These are phyloP conservation scores for Anser cygnoides DNA, from an alignment of 2,113 vertebrate genomes.

Conservation along the genomic window DNA sequence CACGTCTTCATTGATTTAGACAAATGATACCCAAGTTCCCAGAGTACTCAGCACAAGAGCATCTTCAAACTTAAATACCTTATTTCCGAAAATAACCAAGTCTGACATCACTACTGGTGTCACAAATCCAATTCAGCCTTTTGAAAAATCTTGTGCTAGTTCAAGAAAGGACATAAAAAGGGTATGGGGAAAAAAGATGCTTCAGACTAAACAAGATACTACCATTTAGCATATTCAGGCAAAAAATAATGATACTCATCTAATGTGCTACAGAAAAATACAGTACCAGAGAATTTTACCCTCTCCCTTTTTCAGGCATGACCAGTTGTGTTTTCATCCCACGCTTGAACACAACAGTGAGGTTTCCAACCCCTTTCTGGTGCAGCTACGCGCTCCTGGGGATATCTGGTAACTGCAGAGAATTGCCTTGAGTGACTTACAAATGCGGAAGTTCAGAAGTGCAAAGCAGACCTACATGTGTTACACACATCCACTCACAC, in stretches of 20 bases:
- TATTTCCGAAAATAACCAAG: neutral
- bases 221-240: neutral
- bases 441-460: neutral
- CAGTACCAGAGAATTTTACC: neutral
- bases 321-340: neutral
- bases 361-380: neutral
- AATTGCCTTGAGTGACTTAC: neutral
- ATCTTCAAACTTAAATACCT: neutral
- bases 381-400: neutral
- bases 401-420: neutral
- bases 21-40: neutral
- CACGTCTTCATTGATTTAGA: neutral
- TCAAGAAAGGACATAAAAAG: neutral
- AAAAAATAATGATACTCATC: neutral
- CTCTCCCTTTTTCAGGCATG: neutral
- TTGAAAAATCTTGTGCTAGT: neutral
- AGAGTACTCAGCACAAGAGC: neutral
- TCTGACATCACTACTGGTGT: neutral
- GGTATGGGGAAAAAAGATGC: neutral
- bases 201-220: neutral
- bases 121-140: neutral
- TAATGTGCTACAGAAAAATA: neutral
- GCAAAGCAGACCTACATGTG: fast-evolving
- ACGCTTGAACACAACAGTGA: neutral
- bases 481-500: neutral